Evolutionary conservation across 2,113 vertebrate species (phyloP).

Genomic region (Phalacrocorax brasilianus): DNA sequence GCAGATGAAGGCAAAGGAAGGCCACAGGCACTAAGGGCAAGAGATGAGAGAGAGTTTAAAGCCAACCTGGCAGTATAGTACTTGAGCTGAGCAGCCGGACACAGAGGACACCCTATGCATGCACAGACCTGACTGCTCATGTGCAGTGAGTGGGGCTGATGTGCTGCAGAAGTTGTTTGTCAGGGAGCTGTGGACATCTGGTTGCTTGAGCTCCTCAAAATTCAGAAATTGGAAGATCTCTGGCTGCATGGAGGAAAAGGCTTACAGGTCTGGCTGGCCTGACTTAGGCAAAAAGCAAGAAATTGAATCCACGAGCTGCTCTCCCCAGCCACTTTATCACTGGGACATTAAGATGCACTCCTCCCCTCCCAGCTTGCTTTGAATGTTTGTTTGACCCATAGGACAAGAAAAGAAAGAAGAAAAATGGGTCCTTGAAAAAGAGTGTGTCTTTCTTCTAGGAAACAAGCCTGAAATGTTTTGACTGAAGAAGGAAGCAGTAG

Average conservation of each 20-base stretch:
- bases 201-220: neutral
- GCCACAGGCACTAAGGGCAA: neutral
- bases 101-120: neutral
- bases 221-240: neutral
- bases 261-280: neutral
- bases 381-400: neutral
- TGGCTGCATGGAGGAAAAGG: neutral
- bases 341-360: neutral
- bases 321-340: neutral
- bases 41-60: neutral
- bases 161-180: neutral
- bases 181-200: neutral
- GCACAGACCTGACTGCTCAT: neutral
- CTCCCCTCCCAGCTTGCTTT: neutral
- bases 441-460: neutral
- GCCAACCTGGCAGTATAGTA: neutral
- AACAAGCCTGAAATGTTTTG: neutral
- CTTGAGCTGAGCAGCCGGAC: neutral
- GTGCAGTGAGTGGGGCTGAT: neutral
- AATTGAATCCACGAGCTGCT: neutral
- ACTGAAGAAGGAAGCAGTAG: neutral
- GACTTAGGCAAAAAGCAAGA: neutral
- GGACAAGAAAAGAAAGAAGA: neutral
- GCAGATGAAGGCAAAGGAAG: neutral
- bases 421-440: neutral